These are phyloP conservation scores for Nemurella pictetii DNA, from an alignment of 2,888 invertebrate species.

Conservation along the genomic window DNA sequence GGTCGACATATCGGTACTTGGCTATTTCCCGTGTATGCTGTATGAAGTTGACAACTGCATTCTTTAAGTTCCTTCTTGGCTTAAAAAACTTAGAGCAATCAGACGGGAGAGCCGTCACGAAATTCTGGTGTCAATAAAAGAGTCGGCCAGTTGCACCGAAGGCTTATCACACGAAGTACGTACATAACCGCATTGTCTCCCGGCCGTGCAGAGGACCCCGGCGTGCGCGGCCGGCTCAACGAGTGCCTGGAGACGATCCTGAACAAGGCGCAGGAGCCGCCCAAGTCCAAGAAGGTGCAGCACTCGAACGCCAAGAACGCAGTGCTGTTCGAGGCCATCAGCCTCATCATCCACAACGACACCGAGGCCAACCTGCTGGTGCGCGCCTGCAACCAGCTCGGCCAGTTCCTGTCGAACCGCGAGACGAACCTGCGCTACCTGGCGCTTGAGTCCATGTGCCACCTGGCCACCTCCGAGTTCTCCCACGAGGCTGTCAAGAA, in stretches of 20 bases:
- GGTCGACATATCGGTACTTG: no score
- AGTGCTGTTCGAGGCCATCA: conserved; percentile 98
- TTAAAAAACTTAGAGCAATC: no score
- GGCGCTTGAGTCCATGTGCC: conserved; percentile 99
- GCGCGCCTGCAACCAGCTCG: conserved; percentile 97
- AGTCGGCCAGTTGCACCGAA: no score
- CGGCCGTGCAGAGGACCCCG: conserved; percentile 78
- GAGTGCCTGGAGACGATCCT: conserved; percentile 98
- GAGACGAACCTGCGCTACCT: conserved; percentile 98
- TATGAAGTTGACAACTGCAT: no score
- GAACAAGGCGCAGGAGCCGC: conserved; percentile 98
- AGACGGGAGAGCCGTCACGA: no score
- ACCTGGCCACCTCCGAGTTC: conserved; percentile 97
- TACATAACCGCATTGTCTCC: no score
- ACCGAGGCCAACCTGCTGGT: conserved; percentile 96
- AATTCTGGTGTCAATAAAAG: no score
- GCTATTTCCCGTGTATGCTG: no score
- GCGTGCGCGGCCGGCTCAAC: conserved; percentile 91
- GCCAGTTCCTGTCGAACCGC: conserved; percentile 94
- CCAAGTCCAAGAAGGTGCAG: conserved; percentile 99
- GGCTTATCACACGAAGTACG: no score
- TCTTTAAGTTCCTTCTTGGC: no score
- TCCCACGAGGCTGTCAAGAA: conserved; percentile 99
- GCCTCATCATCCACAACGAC: conserved; percentile 98
- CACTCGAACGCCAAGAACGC: conserved; percentile 99